Base-by-base conservation (phyloP, 2,888 invertebrate species). In the Syrista parreyssii region DNA sequence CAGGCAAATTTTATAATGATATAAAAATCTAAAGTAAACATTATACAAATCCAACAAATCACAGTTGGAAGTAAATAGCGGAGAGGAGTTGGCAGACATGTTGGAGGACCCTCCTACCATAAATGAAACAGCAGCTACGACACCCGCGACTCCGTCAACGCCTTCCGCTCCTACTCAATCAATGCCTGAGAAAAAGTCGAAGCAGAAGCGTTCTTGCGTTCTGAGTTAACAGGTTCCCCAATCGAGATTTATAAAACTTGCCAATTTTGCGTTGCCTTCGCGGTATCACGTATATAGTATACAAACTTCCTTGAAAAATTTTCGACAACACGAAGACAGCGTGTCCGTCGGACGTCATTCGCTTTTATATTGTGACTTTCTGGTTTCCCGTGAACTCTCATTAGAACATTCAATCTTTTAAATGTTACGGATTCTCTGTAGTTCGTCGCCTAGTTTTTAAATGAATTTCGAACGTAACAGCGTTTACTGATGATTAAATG, bases 41-140 rank as follows among this genome's bases (percentile, higher is more conserved):
- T 69, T 15, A 69, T 69, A 69, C 3, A 69, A 69, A 69, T 32
- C 71, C 31, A 72, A 68, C 75, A 33, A 80, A 87, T 84, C 85
- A 79, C 86, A 91, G 90, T 89, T 90, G 89, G 90, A 91, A 88
- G 89, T 91, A 86, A 91, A 88, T 89, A 88, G 88, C 85, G 91
- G 90, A 75, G 90, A 90, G 82, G 90, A 91, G 84, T 88, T 91
- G 86, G 89, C 91, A 80, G 91, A 91, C 85, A 90, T 89, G 90
- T 87, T 91, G 89, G 91, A 91, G 87, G 90, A 91, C 82, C 90
- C 91, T 85, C 89, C 90, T 77, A 87, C 86, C 82, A 87, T 88
- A 86, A 89, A 88, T 88, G 89, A 89, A 81, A 86, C 88, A 82
- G 89, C 87, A 76, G 84, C 88, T 76, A 88, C 89, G 84, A 91